These are phyloP conservation scores for Bombus terrestris DNA, from an alignment of 1,140 invertebrate genomes.

Conservation along the genomic window DNA sequence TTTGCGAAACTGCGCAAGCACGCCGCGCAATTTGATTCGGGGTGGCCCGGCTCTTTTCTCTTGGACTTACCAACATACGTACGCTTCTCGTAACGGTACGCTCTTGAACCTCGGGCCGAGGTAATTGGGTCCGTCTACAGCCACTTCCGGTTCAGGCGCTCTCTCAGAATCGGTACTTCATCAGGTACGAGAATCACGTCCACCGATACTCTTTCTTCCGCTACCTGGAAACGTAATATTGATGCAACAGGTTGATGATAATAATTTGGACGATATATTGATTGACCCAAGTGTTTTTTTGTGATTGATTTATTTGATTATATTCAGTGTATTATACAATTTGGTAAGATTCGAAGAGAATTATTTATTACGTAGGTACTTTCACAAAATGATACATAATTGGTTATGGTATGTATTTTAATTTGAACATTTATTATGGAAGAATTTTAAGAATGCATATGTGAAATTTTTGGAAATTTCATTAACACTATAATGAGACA, in stretches of 20 bases:
- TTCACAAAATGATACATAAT: background rate
- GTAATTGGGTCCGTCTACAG: conserved; percentile 63
- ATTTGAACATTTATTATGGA: too few species aligned
- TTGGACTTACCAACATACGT: background rate
- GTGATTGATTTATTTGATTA: background rate
- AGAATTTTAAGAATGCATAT: too few species aligned
- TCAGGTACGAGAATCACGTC: conserved; percentile 48
- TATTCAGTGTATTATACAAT: background rate
- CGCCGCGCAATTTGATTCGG: conserved; percentile 64
- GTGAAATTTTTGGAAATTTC: too few species aligned
- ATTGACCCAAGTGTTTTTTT: background rate
- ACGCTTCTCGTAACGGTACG: conserved; percentile 61
- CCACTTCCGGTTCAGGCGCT: conserved; percentile 53
- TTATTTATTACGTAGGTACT: background rate
- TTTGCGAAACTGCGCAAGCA: conserved; percentile 33
- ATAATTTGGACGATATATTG: background rate
- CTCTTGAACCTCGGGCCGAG: conserved; percentile 38
- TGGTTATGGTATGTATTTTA: background rate
- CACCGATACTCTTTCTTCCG: background rate
- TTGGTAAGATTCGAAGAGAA: background rate
- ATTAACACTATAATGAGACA: too few species aligned
- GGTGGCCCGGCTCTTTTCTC: conserved; percentile 52
- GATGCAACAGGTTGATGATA: background rate
- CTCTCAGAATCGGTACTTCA: conserved; percentile 40
- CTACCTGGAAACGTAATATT: conserved; percentile 21